These are phyloP conservation scores for Tetragnatha montana DNA, from an alignment of 2,888 invertebrate species.

Conservation along the genomic window DNA sequence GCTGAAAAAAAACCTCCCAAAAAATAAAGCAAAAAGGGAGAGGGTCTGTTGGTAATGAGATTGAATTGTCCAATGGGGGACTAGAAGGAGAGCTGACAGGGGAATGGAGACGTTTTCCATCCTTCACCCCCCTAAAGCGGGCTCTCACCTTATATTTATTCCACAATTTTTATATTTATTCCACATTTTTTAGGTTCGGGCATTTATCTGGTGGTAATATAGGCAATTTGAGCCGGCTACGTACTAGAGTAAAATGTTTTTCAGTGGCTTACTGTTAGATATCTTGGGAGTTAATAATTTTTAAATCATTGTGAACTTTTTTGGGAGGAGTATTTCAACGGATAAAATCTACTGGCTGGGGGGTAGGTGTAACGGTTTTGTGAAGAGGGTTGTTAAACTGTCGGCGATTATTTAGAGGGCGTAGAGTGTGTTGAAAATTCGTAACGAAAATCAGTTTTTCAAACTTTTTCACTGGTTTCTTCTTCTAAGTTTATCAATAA, in stretches of 20 bases:
- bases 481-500: too few species aligned
- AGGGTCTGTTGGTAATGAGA: conserved; percentile 64
- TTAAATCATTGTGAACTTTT: conserved; percentile 2
- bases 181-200: conserved; percentile 23
- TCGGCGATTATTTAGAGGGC: background rate
- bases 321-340: background rate
- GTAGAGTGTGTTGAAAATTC: too few species aligned
- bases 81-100: conserved; percentile 47
- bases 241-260: conserved; percentile 37
- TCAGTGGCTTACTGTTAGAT: conserved; percentile 22
- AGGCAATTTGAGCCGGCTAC: conserved; percentile 34
- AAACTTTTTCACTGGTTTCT: too few species aligned
- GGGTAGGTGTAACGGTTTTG: background rate
- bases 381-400: background rate
- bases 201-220: conserved; percentile 53
- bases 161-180: conserved; percentile 3
- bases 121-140: conserved; percentile 18
- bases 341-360: background rate
- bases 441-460: too few species aligned
- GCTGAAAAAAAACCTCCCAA: background rate
- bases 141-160: conserved; percentile 44
- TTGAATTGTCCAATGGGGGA: conserved; percentile 68
- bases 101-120: conserved; percentile 58
- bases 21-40: conserved; percentile 11
- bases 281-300: conserved; percentile 21